Evolutionary conservation across 2,888 invertebrate genomes (phyloP), one percentile per base, ranked within the genome.

Genomic region (Ichneumoninae sp.): DNA sequence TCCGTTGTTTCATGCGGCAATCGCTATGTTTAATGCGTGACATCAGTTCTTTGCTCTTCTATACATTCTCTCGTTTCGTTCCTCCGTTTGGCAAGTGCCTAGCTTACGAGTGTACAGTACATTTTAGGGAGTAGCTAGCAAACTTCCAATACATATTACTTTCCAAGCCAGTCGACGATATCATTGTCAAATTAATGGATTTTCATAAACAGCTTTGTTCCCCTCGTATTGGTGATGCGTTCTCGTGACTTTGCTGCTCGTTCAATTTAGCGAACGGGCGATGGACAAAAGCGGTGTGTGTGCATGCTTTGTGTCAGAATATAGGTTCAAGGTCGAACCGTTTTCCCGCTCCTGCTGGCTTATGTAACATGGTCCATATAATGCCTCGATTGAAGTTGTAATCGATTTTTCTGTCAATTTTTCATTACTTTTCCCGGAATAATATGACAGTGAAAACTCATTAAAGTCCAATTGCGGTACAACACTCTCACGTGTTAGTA

Each of bases 1-100:
- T 16, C 50, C 13, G 26, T 36, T 57, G 54, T 68, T 68, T 16
- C 68, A 47, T 77, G 68, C 77, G 54, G 68, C 77, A 77, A 69
- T 66, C 84, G 89, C 90, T 90, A 91, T 91, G 91, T 92, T 91
- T 92, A 91, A 92, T 90, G 90, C 90, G 89, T 92, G 92, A 92
- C 92, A 91, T 92, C 92, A 92, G 78, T 57, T 78, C 81, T 57
- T 76, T 50, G 65, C 65, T 65, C 50, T 66, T 36, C 52, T 66
- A n/a, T 66, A 54, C 47, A 13, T 65, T 40, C 60, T 74, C 57
- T 74, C 57, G 19, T 1, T 33, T 40, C 47, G 26, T 44, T 36
- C 52, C 36, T 26, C n/a, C 16, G 5, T 65, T 33, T 30, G 65
- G 30, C 50, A 30, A 22, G 19, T 50, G 40, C 30, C 75, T 40